Evolutionary conservation across 1,140 invertebrate species (phyloP), one percentile per base, ranked within the genome.

Genomic region (Brachionus rotundiformis): DNA sequence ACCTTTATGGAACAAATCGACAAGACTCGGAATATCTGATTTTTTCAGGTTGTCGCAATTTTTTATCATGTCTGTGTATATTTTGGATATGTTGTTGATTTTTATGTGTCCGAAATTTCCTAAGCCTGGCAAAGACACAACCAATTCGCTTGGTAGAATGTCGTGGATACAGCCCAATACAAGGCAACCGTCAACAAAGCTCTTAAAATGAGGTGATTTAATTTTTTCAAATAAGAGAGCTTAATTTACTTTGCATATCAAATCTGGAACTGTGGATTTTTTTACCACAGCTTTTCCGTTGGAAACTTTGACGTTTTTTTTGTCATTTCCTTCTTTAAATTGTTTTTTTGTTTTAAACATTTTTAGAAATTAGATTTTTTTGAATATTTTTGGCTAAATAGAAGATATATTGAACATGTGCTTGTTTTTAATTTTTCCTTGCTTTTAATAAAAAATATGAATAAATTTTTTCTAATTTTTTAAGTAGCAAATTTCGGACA

Each of bases 101-200:
- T 63, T 54, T 23, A 79, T 19, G 31, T 79, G 47, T 2, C 76
- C 76, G 19, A 63, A 59, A 36, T 54, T 79, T 79, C 47, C 76
- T 36, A 79, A n/a, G 11, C 76, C 76, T 11, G 76, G 76, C 36
- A 79, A 59, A 54, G 76, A 79, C 7, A 79, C 76, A 2, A 79
- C 27, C 23, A 79, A 63, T 63, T 79, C 76, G 33, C 59, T 79
- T 2, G 59, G 16, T 16, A 63, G 19, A 54, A 79, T 39, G 47
- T 79, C 76, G n/a, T 79, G 76, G 47, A 79, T 27, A 59, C 47
- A 79, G 4, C 76, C 76, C 8, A 79, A 41, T 25, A 63, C 47
- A n/a, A 79, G 33, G 25, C 76, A 79, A 13, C 76, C 76, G 11
- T 79, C 76, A 13, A 63, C 76, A 79, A 59, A 79, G 29, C 76